Conservation (phyloP, 2,888 invertebrate species). For the Poecilobothrus nobilitatus region DNA sequence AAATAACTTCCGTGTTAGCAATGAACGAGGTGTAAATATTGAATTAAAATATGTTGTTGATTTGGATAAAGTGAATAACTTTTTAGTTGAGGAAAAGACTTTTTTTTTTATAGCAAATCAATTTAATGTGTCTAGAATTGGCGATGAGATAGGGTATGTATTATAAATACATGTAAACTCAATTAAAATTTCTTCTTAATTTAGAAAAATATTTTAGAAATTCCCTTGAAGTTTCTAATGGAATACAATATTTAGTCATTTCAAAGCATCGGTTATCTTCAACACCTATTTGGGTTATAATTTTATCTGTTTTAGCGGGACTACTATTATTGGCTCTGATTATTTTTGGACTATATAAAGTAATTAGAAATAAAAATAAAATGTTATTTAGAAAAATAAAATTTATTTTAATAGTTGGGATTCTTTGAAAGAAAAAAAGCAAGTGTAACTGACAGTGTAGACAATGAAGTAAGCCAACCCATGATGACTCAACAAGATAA, state of each 20-base stretch:
- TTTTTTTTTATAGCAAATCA: constrained; percentile 39
- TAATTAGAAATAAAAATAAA: constrained; percentile 24
- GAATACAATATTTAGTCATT: constrained; percentile 39
- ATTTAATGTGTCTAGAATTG: constrained; percentile 33
- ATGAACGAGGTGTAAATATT: constrained; percentile 34
- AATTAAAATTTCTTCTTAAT: neutral
- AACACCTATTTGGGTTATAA: constrained; percentile 44
- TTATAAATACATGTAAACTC: neutral
- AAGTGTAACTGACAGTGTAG: neutral
- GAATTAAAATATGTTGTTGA: constrained; percentile 38
- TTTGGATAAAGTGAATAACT: constrained; percentile 38
- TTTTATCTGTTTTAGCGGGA: constrained; percentile 43
- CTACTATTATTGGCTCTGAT: constrained; percentile 40
- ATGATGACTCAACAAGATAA: neutral
- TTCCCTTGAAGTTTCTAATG: constrained; percentile 31
- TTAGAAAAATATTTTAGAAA: constrained; percentile 21
- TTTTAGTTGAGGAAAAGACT: constrained; percentile 41
- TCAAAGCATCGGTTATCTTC: constrained; percentile 36
- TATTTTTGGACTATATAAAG: constrained; percentile 40
- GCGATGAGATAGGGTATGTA: constrained; percentile 29
- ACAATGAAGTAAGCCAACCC: neutral
- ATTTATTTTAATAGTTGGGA: constrained; percentile 36
- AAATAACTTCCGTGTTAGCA: constrained; percentile 33
- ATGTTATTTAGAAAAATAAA: neutral
- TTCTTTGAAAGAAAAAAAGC: constrained; percentile 45